phyloP scores from a whole-genome alignment of 1,140 invertebrate species.

The Brachionus sp. region DNA sequence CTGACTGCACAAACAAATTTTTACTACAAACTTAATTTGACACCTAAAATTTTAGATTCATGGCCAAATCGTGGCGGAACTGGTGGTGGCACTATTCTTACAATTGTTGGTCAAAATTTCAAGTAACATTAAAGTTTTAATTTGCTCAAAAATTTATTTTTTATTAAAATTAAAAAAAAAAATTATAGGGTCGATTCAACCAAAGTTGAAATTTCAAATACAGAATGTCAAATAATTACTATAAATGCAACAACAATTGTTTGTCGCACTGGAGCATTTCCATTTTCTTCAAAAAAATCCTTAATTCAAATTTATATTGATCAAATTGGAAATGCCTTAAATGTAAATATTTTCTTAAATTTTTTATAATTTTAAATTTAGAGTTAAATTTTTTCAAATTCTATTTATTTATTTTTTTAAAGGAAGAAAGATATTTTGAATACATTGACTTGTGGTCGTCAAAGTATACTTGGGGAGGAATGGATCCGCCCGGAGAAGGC shows the following conservation, averaged over 20 bases:
- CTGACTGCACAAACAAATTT: not conserved
- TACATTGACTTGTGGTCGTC: slow-evolving; percentile 53
- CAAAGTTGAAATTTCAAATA: slow-evolving; percentile 30
- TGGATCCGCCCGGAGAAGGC: slow-evolving; percentile 49
- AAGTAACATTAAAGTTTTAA: slow-evolving; percentile 38
- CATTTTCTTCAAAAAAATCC: not conserved
- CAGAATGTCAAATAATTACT: not conserved
- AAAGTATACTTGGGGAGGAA: slow-evolving; percentile 50
- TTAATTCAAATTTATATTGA: not conserved
- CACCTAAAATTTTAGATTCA: slow-evolving; percentile 39
- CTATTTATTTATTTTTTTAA: slow-evolving; percentile 45
- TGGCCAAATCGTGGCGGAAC: slow-evolving; percentile 48
- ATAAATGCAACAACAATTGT: not conserved
- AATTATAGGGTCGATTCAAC: not conserved
- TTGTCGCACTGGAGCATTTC: slow-evolving; percentile 18
- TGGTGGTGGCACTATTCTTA: slow-evolving; percentile 49
- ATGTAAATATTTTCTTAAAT: not conserved
- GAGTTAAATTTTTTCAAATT: too few species aligned
- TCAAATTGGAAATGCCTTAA: slow-evolving; percentile 7
- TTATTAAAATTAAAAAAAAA: not conserved
- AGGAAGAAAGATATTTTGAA: slow-evolving; percentile 31
- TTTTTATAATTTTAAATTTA: not conserved
- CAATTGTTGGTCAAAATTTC: slow-evolving; percentile 50
- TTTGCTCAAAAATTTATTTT: slow-evolving; percentile 45
- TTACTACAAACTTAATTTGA: slow-evolving; percentile 11